Evolutionary conservation across 2,888 invertebrate species (phyloP), one percentile per base, ranked within the genome.

Genomic region (Linyphia triangularis): DNA sequence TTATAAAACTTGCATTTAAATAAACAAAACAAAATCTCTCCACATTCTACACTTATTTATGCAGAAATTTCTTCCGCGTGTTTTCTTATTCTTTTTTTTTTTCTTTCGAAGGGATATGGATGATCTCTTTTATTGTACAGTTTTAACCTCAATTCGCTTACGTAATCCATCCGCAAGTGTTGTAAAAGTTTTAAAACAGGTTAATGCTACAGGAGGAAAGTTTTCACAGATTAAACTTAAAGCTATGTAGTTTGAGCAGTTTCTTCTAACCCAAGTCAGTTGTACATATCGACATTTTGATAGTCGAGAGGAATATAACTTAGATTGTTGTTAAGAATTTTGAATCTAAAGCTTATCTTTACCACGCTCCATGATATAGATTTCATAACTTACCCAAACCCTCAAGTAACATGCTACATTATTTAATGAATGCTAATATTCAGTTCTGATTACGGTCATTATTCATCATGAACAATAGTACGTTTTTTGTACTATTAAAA

Each of bases 71-170:
- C 16, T 19, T 30, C 33, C 6, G 33, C 19, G 16, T 6, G 13
- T 1, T 26, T 63, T 63, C 3, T 6, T 26, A 30, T 10, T 73
- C 57, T 28, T 24, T 9, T 72, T 75, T 33, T 75, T 22, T 19
- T 61, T 37, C 4, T 63, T 63, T 26, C 77, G 61, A 24, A 9
- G 28, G 26, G 16, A 19, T 61, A 4, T 51, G n/a, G 22, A 28
- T 57, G 73, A 67, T 28, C 33, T 33, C 33, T 67, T 33, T 67
- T 73, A 19, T 73, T 63, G 37, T 61, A 26, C 61, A 30, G 77
- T 33, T 40, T 77, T 77, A 77, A 77, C 77, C 77, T 77, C 63
- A 37, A 77, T 77, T 63, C 24, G 13, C 13, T 77, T 61, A 40
- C 77, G 77, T 40, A 77, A 77, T 37, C 19, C 22, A 22, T 40